These are phyloP conservation scores for Aromia moschata DNA, from an alignment of 2,888 invertebrate genomes.

Conservation along the genomic window DNA sequence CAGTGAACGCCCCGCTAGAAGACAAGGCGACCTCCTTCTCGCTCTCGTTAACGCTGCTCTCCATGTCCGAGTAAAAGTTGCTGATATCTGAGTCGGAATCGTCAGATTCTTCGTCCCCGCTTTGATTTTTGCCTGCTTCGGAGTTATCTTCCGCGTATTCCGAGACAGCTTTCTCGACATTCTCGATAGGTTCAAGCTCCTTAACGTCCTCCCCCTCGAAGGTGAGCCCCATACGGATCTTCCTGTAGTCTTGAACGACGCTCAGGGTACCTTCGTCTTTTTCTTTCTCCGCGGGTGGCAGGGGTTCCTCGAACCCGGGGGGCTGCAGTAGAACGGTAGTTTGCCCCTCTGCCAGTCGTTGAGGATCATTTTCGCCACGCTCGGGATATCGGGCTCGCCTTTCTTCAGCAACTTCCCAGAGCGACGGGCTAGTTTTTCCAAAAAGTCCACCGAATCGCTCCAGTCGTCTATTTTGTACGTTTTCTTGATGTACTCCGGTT, in stretches of 20 bases:
- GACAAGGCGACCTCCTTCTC: constrained; percentile 60
- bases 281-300: constrained; percentile 58
- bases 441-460: constrained; percentile 84
- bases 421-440: constrained; percentile 88
- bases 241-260: constrained; percentile 83
- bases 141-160: constrained; percentile 59
- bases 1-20: constrained; percentile 64
- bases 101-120: constrained; percentile 57
- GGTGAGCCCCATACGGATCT: constrained; percentile 74
- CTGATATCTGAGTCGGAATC: constrained; percentile 71
- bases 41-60: constrained; percentile 66
- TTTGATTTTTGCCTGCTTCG: constrained; percentile 59
- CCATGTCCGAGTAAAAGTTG: constrained; percentile 75
- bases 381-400: constrained; percentile 93
- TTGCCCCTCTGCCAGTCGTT: constrained; percentile 99
- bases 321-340: constrained; percentile 91
- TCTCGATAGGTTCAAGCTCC: constrained; percentile 64
- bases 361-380: constrained; percentile 91
- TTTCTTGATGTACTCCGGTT: constrained; percentile 86
- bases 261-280: constrained; percentile 62
- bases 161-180: constrained; percentile 51
- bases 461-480: constrained; percentile 90
- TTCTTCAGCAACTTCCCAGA: constrained; percentile 93
- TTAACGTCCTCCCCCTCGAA: constrained; percentile 67
- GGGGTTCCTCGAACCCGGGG: constrained; percentile 83